A percentile compares a stretch with the other conserved stretches of the same genome.
Evolutionary conservation across 2,797 vertebrate species (phyloP).

Genomic region (Scolopax bukidnonensis): DNA sequence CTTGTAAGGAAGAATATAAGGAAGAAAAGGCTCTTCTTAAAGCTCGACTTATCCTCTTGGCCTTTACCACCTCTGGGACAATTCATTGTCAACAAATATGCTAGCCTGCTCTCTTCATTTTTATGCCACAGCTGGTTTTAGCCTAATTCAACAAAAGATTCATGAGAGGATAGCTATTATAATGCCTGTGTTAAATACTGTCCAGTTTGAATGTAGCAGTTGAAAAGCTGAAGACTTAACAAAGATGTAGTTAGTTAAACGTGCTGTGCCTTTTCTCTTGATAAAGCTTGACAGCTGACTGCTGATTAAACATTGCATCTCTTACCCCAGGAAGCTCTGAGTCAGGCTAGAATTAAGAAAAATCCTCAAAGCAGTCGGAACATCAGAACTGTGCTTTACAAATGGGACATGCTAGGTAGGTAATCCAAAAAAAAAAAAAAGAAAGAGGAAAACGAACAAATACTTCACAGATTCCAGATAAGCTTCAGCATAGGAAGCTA

Average conservation of each 20-base stretch:
- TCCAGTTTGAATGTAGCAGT: neutral
- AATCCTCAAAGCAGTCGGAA: neutral
- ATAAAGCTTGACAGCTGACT: neutral
- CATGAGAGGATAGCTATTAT: neutral
- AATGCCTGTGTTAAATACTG: neutral
- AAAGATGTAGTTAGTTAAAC: neutral
- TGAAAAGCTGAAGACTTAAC: neutral
- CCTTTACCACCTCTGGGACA: neutral
- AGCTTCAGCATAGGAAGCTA: neutral
- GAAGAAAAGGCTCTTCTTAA: neutral
- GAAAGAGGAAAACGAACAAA: neutral
- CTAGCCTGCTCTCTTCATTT: neutral
- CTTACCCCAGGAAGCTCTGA: neutral
- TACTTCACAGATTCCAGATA: neutral
- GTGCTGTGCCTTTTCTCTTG: neutral
- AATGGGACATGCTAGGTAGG: neutral
- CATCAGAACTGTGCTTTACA: neutral
- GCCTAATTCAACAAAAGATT: neutral
- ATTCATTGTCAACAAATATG: neutral
- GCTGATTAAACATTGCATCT: neutral
- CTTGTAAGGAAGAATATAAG: neutral
- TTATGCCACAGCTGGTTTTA: neutral
- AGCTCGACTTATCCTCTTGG: neutral
- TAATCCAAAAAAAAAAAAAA: neutral
- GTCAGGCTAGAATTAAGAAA: neutral